Evolutionary conservation across 2,113 vertebrate genomes (phyloP), one percentile per base, ranked within the genome.

Genomic region (Panthera leo): DNA sequence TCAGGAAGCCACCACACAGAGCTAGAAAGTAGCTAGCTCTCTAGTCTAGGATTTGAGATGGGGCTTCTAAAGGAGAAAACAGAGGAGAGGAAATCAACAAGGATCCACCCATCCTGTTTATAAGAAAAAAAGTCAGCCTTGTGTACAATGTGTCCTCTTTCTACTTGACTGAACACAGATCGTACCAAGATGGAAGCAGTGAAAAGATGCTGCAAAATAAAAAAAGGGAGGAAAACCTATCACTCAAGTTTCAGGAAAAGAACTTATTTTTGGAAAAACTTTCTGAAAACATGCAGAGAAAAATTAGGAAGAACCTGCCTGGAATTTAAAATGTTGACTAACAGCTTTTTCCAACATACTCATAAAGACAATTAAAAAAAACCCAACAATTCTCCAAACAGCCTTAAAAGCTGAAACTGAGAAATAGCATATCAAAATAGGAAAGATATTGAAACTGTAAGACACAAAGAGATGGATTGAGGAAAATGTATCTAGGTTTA

Each of bases 231-330:
- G 82, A 71, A 96, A 91, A 94, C n/a, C 73, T 34, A 89, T 94
- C 86, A 86, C 45, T 91, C 65, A 92, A 23, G 48, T 29, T 94
- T 86, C 83, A 95, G 42, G 29, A 91, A 23, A 67, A 51, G 11
- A 88, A 68, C 61, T 86, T 97, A 70, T 95, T 97, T 96, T 97
- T 55, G 70, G 75, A 93, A 96, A 97, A 85, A 29, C 8, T 25
- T 89, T 36, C 90, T 23, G 19, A 73, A 95, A 79, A n/a, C 51
- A 83, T 48, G 95, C 76, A 96, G 65, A 73, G 88, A 18, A 85
- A 95, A 95, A 55, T 25, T 65, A 73, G 13, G 48, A 7, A 68
- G 80, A 79, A 84, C 11, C 31, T 94, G 70, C 29, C 92, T 80
- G 36, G 91, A 95, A 95, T 97, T 84, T 71, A 70, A 89, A 94